phyloP scores from a whole-genome alignment of 2,797 vertebrate genomes.

The Sternotherus odoratus region DNA sequence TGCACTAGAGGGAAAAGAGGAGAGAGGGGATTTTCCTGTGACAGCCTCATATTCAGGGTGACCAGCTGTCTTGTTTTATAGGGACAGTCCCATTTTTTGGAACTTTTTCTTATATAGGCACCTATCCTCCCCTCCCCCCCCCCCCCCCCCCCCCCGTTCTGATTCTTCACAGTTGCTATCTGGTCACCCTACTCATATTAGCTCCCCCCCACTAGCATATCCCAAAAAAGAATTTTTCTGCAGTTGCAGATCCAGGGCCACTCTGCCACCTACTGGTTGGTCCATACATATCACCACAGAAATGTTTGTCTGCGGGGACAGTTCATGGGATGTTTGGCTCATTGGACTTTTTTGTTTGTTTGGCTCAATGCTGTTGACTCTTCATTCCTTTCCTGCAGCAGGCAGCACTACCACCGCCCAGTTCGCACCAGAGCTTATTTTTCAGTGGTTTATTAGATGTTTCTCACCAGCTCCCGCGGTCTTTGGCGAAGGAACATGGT shows the following conservation, averaged over 20 bases:
- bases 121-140: too few relatives aligned
- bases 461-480: background rate
- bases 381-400: rapidly evolving
- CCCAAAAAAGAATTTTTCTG: background rate
- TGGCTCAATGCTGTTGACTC: rapidly evolving
- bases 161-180: too few relatives aligned
- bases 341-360: rapidly evolving
- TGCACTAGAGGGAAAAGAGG: background rate
- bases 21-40: rapidly evolving
- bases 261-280: background rate
- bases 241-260: background rate
- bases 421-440: background rate
- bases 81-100: too few relatives aligned
- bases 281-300: background rate
- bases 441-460: background rate
- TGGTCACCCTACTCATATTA: background rate
- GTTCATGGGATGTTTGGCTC: rapidly evolving
- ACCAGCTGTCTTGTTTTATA: too few relatives aligned
- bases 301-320: rapidly evolving
- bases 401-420: background rate
- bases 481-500: background rate
- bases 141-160: too few relatives aligned
- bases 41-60: background rate
- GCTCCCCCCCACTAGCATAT: background rate
- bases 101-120: too few relatives aligned